Evolutionary conservation across 2,888 invertebrate genomes (phyloP).

Genomic region (Tetranychus truncatus): DNA sequence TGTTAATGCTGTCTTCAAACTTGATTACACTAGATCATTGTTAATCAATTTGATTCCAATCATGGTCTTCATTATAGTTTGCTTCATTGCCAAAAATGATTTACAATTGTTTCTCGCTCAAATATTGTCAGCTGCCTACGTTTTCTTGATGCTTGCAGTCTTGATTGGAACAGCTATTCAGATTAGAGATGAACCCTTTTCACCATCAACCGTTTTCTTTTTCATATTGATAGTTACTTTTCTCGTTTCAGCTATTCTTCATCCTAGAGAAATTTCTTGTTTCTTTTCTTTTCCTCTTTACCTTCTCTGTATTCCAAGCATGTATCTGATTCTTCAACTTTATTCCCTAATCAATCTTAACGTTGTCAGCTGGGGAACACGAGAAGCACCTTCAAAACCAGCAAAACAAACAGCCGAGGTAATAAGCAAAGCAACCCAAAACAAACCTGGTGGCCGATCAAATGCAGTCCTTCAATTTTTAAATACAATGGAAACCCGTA

Average conservation of each 20-base stretch:
- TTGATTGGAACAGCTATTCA: constrained; percentile 57
- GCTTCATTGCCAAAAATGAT: constrained; percentile 43
- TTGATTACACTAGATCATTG: constrained; percentile 45
- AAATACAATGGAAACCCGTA: not conserved
- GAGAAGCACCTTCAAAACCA: constrained; percentile 45
- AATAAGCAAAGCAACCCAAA: not conserved
- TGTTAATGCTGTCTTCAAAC: constrained; percentile 51
- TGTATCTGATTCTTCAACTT: constrained; percentile 77
- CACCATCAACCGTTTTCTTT: constrained; percentile 92
- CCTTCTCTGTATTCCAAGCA: constrained; percentile 76
- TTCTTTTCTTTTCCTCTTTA: constrained; percentile 58
- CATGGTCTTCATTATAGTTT: constrained; percentile 47
- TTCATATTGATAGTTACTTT: constrained; percentile 81
- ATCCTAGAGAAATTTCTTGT: constrained; percentile 66
- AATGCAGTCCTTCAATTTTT: not conserved
- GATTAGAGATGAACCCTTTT: constrained; percentile 63
- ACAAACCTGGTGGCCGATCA: not conserved
- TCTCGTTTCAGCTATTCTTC: constrained; percentile 85
- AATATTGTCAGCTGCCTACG: constrained; percentile 84
- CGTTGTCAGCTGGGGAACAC: constrained; percentile 81
- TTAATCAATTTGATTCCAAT: constrained; percentile 86
- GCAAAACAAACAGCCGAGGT: not conserved
- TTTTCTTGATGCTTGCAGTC: constrained; percentile 97
- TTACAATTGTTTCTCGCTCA: constrained; percentile 70
- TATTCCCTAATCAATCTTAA: constrained; percentile 83